Evolutionary conservation across 2,113 vertebrate species (phyloP), one percentile per base, ranked within the genome.

Genomic region (Anhinga rufa): DNA sequence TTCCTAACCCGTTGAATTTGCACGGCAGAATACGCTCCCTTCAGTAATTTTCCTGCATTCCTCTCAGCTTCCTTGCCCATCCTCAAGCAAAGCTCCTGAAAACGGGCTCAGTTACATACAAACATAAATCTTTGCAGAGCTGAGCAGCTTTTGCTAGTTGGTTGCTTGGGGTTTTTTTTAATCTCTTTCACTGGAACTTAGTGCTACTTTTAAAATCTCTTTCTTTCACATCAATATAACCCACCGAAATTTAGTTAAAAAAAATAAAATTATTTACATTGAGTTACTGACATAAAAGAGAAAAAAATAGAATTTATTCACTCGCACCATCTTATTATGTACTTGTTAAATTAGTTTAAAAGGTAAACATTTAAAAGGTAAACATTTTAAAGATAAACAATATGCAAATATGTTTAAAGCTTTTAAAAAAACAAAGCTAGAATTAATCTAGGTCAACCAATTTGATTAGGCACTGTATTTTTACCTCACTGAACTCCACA

Each of bases 21-120:
- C 68, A 60, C 1, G 22, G 76, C 58, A 60, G 25, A 34, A 72
- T 17, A 21, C 3, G 1, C 17, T 17, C 19, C 32, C 75, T 14
- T n/a, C 11, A 72, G 71, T 2, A 34, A 4, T 22, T n/a, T 48
- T 42, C 60, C 49, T 44, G 26, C 17, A 25, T 54, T 36, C 70
- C 65, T 11, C 0, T 5, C 12, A 8, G 19, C 32, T 49, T 83
- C 38, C 28, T 25, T 24, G n/a, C 9, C 38, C 69, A 8, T 7
- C 21, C 24, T 49, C 16, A 9, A 29, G 46, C 24, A 28, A 57
- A 48, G 10, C 2, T 44, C 36, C 54, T 44, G 7, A 22, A 49
- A 13, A 29, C 0, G 10, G 61, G 66, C 71, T 75, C 57, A 64
- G 65, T 12, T 20, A 20, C 0, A 0, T 4, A 12, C 10, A 13